Percentiles rank a stretch among this genome's conserved stretches.
phyloP scores from a whole-genome alignment of 2,113 vertebrate genomes.

The Petromus typicus region DNA sequence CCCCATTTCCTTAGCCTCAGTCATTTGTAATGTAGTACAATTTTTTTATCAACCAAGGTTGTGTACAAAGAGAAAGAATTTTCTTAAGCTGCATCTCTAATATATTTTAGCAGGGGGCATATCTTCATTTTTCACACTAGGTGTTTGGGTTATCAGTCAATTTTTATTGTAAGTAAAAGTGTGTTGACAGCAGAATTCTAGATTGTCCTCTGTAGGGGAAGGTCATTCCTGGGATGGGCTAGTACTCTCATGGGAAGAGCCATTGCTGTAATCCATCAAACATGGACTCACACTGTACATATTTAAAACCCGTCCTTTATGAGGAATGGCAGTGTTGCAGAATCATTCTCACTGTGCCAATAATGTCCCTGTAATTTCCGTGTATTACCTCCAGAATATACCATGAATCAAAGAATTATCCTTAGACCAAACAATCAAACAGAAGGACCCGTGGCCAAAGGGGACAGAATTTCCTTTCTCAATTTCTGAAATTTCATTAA shows the following conservation, averaged over 20 bases:
- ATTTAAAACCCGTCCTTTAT: constrained; percentile 72
- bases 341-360: constrained; percentile 34
- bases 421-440: constrained; percentile 13
- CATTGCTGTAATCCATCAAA: constrained; percentile 71
- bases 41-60: background rate
- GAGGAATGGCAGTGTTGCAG: constrained; percentile 57
- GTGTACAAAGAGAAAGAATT: background rate
- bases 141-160: constrained; percentile 58
- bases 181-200: constrained; percentile 57
- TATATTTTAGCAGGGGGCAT: constrained; percentile 8
- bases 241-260: constrained; percentile 64
- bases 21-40: constrained; percentile 6
- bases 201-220: constrained; percentile 44
- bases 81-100: constrained; percentile 42
- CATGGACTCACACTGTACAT: constrained; percentile 47
- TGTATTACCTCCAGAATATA: constrained; percentile 16
- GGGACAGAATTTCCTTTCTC: background rate
- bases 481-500: background rate
- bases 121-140: constrained; percentile 47
- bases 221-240: constrained; percentile 21
- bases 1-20: background rate
- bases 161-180: constrained; percentile 72
- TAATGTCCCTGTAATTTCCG: constrained; percentile 43
- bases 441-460: background rate
- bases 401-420: constrained; percentile 57